A percentile compares a stretch with the other conserved stretches of the same genome.
These are phyloP conservation scores for Heliconius aoede DNA, from an alignment of 2,888 invertebrate genomes.

Conservation along the genomic window DNA sequence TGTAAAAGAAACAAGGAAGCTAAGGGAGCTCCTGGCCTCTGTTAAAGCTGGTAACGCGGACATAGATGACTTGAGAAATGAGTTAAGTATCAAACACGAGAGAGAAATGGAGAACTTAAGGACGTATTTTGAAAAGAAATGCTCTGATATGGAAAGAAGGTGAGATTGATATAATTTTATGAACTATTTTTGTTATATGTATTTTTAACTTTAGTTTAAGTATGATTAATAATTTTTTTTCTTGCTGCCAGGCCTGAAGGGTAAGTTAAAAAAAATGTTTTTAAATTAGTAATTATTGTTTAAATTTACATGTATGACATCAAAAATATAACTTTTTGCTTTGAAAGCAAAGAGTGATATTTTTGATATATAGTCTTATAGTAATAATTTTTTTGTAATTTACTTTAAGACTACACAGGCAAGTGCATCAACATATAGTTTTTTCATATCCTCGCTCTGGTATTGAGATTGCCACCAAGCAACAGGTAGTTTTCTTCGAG, in stretches of 20 bases:
- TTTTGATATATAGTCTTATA: too few species aligned
- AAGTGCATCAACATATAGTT: too few species aligned
- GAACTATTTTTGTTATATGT: not conserved
- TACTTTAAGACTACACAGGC: too few species aligned
- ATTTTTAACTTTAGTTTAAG: not conserved
- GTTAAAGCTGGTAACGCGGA: conserved; percentile 84
- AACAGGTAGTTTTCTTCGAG: too few species aligned
- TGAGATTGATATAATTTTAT: conserved; percentile 34
- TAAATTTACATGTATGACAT: not conserved
- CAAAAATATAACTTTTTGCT: too few species aligned
- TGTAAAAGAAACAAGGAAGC: conserved; percentile 78
- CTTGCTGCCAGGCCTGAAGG: conserved; percentile 12
- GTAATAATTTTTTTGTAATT: too few species aligned
- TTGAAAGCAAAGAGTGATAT: not conserved
- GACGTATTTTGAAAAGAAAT: conserved; percentile 91
- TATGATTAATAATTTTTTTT: conserved; percentile 1
- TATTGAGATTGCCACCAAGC: too few species aligned
- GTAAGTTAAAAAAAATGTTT: not conserved
- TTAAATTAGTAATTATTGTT: not conserved
- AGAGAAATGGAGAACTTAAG: conserved; percentile 91
- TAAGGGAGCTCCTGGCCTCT: conserved; percentile 82
- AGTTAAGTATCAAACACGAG: conserved; percentile 86
- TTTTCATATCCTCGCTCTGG: too few species aligned
- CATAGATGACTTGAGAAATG: conserved; percentile 81
- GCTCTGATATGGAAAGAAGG: conserved; percentile 91